Conservation (phyloP, 1,140 invertebrate genomes). For the Papilio machaon region DNA sequence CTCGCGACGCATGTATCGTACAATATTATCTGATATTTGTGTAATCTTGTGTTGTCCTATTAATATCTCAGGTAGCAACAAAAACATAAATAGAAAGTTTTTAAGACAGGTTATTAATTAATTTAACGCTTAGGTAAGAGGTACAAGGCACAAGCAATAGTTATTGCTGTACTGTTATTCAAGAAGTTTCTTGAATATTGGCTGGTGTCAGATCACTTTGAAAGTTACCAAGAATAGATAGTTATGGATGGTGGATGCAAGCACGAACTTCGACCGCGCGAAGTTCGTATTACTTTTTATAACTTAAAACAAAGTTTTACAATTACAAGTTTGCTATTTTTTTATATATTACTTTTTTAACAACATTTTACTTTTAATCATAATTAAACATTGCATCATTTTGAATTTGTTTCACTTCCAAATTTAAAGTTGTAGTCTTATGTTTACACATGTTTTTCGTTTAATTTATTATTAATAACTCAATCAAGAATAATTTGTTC, state of each 20-base stretch:
- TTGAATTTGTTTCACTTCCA: no score
- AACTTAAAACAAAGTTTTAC: neutral
- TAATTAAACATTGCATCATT: neutral
- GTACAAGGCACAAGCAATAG: neutral
- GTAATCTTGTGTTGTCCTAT: neutral
- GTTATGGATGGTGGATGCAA: neutral
- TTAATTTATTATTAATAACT: conserved; percentile 4
- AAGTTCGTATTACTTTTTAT: neutral
- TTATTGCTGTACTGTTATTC: no score
- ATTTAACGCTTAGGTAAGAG: neutral
- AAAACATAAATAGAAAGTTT: neutral
- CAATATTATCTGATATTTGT: neutral
- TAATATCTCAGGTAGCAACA: no score
- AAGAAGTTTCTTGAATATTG: neutral
- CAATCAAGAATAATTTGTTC: neutral
- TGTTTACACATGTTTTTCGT: neutral
- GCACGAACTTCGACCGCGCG: neutral
- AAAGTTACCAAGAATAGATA: neutral
- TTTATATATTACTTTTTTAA: neutral
- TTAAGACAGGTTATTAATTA: neutral
- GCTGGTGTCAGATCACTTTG: conserved; percentile 1
- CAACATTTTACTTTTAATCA: neutral
- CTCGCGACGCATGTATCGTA: no score
- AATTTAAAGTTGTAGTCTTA: neutral
- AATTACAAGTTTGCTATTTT: neutral